These are phyloP conservation scores for Eulemur mongoz DNA, from an alignment of 2,797 vertebrate genomes.

Conservation along the genomic window DNA sequence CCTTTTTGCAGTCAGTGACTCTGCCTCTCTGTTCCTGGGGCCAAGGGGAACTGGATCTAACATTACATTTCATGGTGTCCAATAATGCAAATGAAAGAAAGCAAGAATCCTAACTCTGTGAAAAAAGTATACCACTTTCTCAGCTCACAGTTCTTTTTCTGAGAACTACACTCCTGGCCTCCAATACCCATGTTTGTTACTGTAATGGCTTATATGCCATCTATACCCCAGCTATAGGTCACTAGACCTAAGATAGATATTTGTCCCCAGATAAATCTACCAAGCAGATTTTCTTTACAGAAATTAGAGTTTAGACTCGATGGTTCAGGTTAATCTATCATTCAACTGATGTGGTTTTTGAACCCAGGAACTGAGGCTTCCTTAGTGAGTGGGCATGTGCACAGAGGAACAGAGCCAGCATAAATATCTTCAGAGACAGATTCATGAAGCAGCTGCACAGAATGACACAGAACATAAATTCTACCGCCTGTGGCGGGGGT, in stretches of 20 bases:
- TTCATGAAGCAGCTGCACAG: not conserved
- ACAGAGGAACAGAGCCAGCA: not conserved
- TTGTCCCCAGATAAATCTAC: not conserved
- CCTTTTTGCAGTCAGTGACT: no score
- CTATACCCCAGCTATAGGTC: not conserved
- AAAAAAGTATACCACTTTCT: not conserved
- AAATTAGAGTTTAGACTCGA: not conserved
- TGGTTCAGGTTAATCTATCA: not conserved
- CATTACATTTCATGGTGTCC: not conserved
- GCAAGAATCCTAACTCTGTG: not conserved
- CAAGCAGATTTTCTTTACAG: not conserved
- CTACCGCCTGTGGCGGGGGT: not conserved
- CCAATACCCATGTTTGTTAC: not conserved
- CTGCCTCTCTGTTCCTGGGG: no score
- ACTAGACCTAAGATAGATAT: not conserved
- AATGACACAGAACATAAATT: not conserved
- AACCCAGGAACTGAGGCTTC: not conserved
- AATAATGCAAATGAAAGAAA: not conserved
- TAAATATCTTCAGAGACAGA: not conserved
- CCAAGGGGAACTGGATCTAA: no score
- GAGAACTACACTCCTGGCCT: not conserved
- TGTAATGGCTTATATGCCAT: not conserved
- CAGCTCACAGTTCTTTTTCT: not conserved
- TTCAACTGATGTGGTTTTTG: not conserved
- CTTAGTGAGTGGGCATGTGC: not conserved